Base-by-base conservation (phyloP, 2,113 vertebrate genomes). In the Thalassoma bifasciatum region DNA sequence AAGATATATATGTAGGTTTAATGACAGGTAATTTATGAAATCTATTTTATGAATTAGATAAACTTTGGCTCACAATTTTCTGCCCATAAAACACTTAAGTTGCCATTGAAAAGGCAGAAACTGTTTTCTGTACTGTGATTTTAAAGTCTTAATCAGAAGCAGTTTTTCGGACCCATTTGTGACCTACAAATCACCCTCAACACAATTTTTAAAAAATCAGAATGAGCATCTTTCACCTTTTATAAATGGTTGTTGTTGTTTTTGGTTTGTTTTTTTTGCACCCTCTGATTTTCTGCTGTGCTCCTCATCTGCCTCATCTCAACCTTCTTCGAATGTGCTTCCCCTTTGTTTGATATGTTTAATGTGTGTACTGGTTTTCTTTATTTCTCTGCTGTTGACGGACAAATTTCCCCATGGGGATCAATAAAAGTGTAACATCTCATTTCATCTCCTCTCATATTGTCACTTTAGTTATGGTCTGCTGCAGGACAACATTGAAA, bases 361-460 rank as follows among this genome's bases (percentile, higher is more conserved):
- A 69, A 87, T 77, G 78, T 75, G 50, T 67, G 44, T 49, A 72
- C 46, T 82, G 81, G 36, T 64, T 83, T 63, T 72, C 42, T 19
- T 77, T 77, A 53, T 46, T 66, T 51, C 50, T 42, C 76, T 83
- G 53, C 61, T 68, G 77, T 52, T 81, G 86, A 84, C 80, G 73
- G 73, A 90, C 79, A 72, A 44, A 88, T 90, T 73, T 84, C 69
- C 79, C 89, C 80, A 88, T 69, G 73, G 88, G 86, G 83, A 92
- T 89, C 83, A 88, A 87, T 91, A 91, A 91, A 49, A 86, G 66
- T 74, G 76, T 88, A 79, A 86, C 77, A 58, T 87, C 75, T 86
- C 79, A 83, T 90, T 78, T 86, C 66, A 85, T 89, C 83, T 88
- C 68, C 77, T 76, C 69, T 78, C 82, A 67, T 88, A 85, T 82